Evolutionary conservation across 2,113 vertebrate genomes (phyloP), one percentile per base, ranked within the genome.

Genomic region (Xyliphius kryptos): DNA sequence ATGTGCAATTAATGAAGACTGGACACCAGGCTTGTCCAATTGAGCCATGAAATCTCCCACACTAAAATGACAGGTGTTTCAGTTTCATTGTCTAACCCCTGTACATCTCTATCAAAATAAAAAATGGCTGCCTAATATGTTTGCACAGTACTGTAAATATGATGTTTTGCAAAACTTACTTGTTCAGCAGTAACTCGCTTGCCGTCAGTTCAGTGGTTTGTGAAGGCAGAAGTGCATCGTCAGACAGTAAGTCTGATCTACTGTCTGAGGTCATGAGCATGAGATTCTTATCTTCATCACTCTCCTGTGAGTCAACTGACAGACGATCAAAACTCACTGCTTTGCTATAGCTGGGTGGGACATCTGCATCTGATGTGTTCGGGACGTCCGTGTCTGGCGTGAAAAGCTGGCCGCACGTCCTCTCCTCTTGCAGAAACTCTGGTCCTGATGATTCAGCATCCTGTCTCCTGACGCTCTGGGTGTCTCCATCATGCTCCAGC

Each of bases 271-370:
- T 97, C 88, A 97, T 85, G 3, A 88, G 57, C 93, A 96, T 92
- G 52, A 86, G 81, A 68, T 86, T 87, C 66, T 85, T 92, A 40
- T 80, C 81, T 8, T 83, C 84, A 26, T 88, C 90, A 19, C 87
- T 91, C 13, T 92, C 92, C 17, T 89, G 88, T 0, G 93, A 93
- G 68, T 85, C 88, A 6, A 95, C 80, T 5, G 93, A 92, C 55
- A 97, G 80, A 0, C 83, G 90, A 58, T 97, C 94, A 13, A 97
- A 94, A 83, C 95, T 99, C 70, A 95, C 95, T 0, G 92, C 95
- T 78, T 98, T 99, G 85, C 94, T 98, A 55, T 99, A 99, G 68
- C 94, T 97, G 40, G 96, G 96, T 0, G 96, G 95, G 16, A 88
- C 89, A n/a, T 98, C 95, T 8, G 83, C 85, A 0, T 96, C 91